Evolutionary conservation across 2,113 vertebrate species (phyloP).

Genomic region (mouse (Mus musculus)): DNA sequence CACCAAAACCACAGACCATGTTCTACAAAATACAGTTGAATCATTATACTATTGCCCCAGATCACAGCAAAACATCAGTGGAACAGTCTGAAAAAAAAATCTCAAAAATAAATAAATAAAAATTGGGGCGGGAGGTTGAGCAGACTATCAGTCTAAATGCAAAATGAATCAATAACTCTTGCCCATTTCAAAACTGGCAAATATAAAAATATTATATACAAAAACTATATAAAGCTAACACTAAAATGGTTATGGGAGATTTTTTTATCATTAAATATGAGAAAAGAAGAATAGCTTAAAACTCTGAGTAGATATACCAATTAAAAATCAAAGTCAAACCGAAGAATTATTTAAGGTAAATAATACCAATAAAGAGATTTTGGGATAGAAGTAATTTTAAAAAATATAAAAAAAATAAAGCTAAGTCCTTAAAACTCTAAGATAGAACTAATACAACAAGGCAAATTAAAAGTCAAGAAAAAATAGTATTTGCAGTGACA

Average conservation of each 20-base stretch:
- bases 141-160: not conserved
- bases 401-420: conserved; percentile 4
- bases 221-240: not conserved
- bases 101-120: not conserved
- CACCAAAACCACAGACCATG: not conserved
- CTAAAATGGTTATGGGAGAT: not conserved
- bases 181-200: not conserved
- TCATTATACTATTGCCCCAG: not conserved
- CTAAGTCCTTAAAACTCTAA: not conserved
- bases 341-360: not conserved
- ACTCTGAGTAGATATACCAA: not conserved
- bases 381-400: not conserved
- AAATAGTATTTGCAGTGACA: not conserved
- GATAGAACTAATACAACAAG: not conserved
- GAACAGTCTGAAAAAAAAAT: not conserved
- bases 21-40: not conserved
- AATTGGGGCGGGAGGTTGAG: not conserved
- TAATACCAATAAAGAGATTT: not conserved
- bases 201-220: not conserved
- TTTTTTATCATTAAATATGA: not conserved
- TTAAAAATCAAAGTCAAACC: not conserved
- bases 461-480: not conserved
- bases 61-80: not conserved
- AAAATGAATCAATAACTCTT: not conserved
- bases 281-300: not conserved